Percentiles rank a stretch among this genome's conserved stretches.
These are phyloP conservation scores for Drosophila teissieri DNA, from an alignment of 1,140 invertebrate species.

Conservation along the genomic window DNA sequence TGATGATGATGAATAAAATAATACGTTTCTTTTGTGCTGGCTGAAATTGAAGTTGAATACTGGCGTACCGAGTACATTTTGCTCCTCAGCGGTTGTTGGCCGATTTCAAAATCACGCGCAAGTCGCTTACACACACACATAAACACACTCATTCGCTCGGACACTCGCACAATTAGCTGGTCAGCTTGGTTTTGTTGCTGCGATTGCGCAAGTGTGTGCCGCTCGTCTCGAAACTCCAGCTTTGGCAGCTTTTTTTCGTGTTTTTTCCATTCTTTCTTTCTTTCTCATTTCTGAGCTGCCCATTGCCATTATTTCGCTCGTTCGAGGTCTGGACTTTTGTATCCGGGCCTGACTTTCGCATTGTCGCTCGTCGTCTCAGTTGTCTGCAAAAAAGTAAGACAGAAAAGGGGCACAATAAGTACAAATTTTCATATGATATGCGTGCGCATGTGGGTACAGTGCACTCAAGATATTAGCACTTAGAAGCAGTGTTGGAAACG, in stretches of 20 bases:
- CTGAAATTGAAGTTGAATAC: constrained; percentile 54
- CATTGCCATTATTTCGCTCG: constrained; percentile 61
- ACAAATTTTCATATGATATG: constrained; percentile 29
- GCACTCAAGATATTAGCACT: constrained; percentile 2
- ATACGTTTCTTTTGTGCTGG: constrained; percentile 53
- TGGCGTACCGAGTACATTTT: constrained; percentile 28
- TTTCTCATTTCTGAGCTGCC: constrained; percentile 23
- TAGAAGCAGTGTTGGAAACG: background rate
- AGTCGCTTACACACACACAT: constrained; percentile 26
- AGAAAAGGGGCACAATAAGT: constrained; percentile 66
- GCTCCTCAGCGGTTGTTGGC: constrained; percentile 53
- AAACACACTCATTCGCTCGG: constrained; percentile 4
- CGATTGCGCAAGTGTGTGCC: constrained; percentile 69
- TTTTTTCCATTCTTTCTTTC: constrained; percentile 6
- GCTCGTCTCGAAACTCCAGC: constrained; percentile 31
- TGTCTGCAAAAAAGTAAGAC: constrained; percentile 56
- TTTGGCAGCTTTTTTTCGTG: constrained; percentile 6
- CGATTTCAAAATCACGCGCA: constrained; percentile 46
- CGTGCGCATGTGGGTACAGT: constrained; percentile 10
- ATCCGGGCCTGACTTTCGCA: constrained; percentile 69
- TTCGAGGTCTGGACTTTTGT: constrained; percentile 14
- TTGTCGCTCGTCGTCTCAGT: constrained; percentile 73
- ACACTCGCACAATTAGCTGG: constrained; percentile 53
- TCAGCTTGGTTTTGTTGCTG: constrained; percentile 63
- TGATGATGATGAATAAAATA: constrained; percentile 41